phyloP scores from a whole-genome alignment of 1,140 invertebrate genomes.

The Apis florea region DNA sequence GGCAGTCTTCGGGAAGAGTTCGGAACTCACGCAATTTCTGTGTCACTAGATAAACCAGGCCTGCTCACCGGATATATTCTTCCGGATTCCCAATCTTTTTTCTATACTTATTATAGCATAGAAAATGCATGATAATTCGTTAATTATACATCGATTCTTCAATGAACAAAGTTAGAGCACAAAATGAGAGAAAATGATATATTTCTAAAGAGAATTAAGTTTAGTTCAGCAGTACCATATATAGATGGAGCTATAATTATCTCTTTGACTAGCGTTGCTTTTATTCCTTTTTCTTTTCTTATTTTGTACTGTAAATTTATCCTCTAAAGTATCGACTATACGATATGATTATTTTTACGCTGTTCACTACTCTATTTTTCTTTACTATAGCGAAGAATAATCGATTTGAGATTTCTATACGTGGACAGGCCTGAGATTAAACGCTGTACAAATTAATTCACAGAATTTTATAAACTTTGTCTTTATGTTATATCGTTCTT shows the following conservation, averaged over 20 bases:
- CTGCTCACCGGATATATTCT: background rate
- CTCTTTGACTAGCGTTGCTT: background rate
- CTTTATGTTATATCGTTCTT: background rate
- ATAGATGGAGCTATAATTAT: background rate
- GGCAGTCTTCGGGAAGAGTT: slow-evolving; percentile 62
- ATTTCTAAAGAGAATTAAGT: background rate
- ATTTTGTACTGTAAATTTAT: slow-evolving; percentile 19
- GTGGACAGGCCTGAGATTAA: slow-evolving; percentile 24
- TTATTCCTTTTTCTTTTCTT: background rate
- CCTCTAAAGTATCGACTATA: slow-evolving; percentile 21
- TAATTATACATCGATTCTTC: slow-evolving; percentile 7
- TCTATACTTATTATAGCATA: background rate
- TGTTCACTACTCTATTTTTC: slow-evolving; percentile 3
- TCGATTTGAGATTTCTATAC: too few relatives aligned
- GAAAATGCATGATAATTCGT: background rate
- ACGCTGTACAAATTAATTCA: slow-evolving; percentile 36
- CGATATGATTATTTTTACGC: slow-evolving; percentile 33
- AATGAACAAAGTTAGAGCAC: slow-evolving; percentile 19
- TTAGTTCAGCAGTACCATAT: background rate
- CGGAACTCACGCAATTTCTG: slow-evolving; percentile 40
- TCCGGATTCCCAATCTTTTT: background rate
- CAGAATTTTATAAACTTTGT: slow-evolving; percentile 30
- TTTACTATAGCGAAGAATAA: background rate
- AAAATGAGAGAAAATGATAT: background rate
- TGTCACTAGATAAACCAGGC: slow-evolving; percentile 29